A percentile compares a stretch with the other conserved stretches of the same genome.
Conservation (phyloP, 2,113 vertebrate genomes). For the Hypocryptadius cinnamomeus region DNA sequence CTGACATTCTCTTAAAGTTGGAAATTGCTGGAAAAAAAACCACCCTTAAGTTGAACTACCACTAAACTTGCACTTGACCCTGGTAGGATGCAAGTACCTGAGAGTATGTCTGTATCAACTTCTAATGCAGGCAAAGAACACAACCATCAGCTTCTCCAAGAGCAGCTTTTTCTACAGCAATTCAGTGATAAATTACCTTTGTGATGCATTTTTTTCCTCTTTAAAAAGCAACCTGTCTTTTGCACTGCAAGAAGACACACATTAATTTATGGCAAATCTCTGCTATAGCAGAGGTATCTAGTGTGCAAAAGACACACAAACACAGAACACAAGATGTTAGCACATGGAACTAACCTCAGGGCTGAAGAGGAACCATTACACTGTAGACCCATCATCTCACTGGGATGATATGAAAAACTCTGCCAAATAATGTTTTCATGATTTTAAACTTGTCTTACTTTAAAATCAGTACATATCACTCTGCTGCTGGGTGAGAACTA, state of each 20-base stretch:
- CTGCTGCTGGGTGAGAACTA: neutral
- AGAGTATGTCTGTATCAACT: neutral
- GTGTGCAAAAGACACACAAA: neutral
- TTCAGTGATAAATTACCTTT: neutral
- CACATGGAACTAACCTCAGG: neutral
- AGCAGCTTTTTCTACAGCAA: neutral
- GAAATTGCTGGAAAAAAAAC: neutral
- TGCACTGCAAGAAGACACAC: neutral
- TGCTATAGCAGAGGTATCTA: neutral
- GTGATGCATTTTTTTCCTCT: neutral
- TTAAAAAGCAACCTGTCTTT: neutral
- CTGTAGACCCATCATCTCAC: neutral
- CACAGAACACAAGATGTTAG: neutral
- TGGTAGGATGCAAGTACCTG: accelerated
- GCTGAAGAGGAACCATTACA: neutral
- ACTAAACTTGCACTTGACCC: neutral
- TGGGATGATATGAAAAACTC: neutral
- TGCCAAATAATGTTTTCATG: neutral
- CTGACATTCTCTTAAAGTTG: neutral
- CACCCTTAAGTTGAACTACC: neutral
- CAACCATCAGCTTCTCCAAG: neutral
- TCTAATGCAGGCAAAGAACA: neutral
- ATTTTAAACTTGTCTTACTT: neutral
- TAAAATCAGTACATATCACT: neutral
- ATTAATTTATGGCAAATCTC: neutral